Percentiles rank a stretch among this genome's conserved stretches.
Evolutionary conservation across 1,140 invertebrate genomes (phyloP).

Genomic region (Leptinotarsa defecta): DNA sequence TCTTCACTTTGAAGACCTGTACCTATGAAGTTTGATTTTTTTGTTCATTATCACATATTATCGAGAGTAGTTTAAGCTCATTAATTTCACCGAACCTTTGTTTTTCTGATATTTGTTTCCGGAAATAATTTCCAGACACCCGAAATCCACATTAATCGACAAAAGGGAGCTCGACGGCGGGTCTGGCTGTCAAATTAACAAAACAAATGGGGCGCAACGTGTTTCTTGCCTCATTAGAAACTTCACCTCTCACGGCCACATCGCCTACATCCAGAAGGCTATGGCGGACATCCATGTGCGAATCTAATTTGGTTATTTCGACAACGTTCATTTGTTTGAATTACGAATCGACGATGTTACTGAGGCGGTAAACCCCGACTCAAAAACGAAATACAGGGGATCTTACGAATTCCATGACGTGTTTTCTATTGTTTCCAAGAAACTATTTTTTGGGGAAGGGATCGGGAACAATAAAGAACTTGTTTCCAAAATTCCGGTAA

Average conservation of each 20-base stretch:
- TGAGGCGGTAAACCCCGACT: conserved; percentile 35
- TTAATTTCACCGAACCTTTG: too few relatives aligned
- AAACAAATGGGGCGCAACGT: conserved; percentile 30
- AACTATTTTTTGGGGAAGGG: too few relatives aligned
- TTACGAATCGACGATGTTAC: conserved; percentile 52
- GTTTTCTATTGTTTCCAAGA: too few relatives aligned
- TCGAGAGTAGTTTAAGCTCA: too few relatives aligned
- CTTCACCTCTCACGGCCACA: conserved; percentile 25
- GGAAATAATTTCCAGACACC: background rate
- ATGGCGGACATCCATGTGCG: conserved; percentile 48
- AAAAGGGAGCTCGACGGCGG: background rate
- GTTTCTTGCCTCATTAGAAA: conserved; percentile 30
- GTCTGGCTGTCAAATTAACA: conserved; percentile 28
- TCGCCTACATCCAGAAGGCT: conserved; percentile 19
- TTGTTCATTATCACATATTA: too few relatives aligned
- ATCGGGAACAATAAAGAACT: too few relatives aligned
- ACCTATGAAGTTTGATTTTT: too few relatives aligned
- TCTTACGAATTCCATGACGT: too few relatives aligned
- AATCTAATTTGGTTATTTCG: conserved; percentile 59
- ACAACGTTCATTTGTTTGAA: conserved; percentile 58
- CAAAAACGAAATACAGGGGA: background rate
- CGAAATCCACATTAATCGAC: conserved; percentile 17
- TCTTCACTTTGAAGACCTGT: too few relatives aligned
- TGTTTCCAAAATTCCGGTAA: too few relatives aligned
- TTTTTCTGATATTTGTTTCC: background rate